Base-by-base conservation (phyloP, 2,797 vertebrate species). In the Prionace glauca region DNA sequence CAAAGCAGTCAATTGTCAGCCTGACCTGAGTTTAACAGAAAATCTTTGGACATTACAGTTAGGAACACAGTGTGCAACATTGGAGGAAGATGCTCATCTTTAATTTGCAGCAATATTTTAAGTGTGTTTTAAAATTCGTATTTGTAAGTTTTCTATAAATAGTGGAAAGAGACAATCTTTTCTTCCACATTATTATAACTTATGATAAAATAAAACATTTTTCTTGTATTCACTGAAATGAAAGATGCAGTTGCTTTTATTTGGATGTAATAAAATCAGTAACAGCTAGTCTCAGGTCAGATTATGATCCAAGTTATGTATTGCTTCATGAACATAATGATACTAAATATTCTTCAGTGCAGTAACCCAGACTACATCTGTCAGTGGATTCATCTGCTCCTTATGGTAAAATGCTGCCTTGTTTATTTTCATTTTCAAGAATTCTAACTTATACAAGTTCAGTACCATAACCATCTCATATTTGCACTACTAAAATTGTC, bases 181-280 rank as follows among this genome's bases (percentile, higher is more conserved):
- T 79, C 65, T 92, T 92, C 20, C 90, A 69, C n/a, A 3, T 69
- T 92, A 92, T 91, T n/a, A n/a, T 26, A 88, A 62, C 1, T 92
- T 69, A n/a, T 92, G n/a, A 92, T 69, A 41, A 92, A 92, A 92
- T 92, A 69, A 92, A 69, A 69, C 16, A 10, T 60, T 16, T 88
- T 90, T 86, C 56, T 92, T 69, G n/a, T 69, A 10, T 45, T 69
- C n/a, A 36, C 20, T 92, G 65, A 69, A 92, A 69, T 69, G 90
- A 41, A 18, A 88, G 32, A 84, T 45, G 16, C 20, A 91, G 3
- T 69, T 92, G 2, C 11, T 24, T 69, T 41, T 69, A 41, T 69
- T 67, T 69, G 69, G n/a, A 41, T 69, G 56, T 60, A n/a, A 90
- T 62, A 7, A n/a, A 29, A 65, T 8, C 16, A 90, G 26, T 65